Evolutionary conservation across 2,113 vertebrate genomes (phyloP).

Genomic region (Paradisaea rubra): DNA sequence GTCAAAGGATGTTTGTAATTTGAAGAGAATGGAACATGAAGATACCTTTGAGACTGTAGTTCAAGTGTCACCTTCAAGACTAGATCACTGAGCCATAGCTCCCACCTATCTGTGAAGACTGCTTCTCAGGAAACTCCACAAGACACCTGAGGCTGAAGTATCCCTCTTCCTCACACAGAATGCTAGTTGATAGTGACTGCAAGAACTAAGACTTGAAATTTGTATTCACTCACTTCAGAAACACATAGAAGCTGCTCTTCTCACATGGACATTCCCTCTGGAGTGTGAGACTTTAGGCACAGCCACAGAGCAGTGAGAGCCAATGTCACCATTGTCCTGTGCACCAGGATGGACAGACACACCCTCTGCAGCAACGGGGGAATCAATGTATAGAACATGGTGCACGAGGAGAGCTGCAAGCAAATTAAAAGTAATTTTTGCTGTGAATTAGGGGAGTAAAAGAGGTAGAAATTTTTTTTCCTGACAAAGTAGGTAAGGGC

Average conservation of each 20-base stretch:
- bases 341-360: not conserved
- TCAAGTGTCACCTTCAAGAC: not conserved
- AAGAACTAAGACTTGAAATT: not conserved
- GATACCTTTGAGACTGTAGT: not conserved
- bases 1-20: not conserved
- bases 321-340: not conserved
- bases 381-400: not conserved
- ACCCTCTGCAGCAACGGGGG: not conserved
- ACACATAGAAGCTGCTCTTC: not conserved
- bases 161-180: not conserved
- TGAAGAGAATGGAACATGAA: not conserved
- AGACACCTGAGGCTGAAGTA: not conserved
- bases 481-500: not conserved
- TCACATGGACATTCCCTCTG: not conserved
- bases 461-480: not conserved
- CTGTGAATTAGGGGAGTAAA: not conserved
- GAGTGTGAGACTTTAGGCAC: not conserved
- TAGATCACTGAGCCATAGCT: not conserved
- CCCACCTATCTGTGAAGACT: not conserved
- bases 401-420: not conserved
- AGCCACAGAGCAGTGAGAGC: not conserved
- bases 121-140: not conserved
- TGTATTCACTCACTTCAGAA: not conserved
- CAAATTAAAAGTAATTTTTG: not conserved
- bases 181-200: not conserved